Percentiles rank a stretch among this genome's conserved stretches.
Conservation (phyloP, 2,888 invertebrate genomes). For the Micropterix aruncella region DNA sequence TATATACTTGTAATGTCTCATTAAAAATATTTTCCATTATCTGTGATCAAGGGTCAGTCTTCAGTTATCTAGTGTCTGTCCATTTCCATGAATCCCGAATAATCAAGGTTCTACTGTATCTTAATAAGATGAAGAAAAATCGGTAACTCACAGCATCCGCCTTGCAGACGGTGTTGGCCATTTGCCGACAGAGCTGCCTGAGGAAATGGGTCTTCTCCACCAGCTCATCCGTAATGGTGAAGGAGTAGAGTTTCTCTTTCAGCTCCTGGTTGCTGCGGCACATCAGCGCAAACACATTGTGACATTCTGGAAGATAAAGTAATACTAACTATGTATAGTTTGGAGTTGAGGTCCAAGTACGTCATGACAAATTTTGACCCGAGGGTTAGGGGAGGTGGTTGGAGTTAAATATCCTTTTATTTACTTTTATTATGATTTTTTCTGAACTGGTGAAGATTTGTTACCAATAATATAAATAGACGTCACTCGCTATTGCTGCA, state of each 20-base stretch:
- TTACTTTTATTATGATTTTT: too few relatives aligned
- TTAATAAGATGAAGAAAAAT: background rate
- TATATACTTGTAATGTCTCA: too few relatives aligned
- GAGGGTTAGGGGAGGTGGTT: too few relatives aligned
- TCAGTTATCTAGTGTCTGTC: too few relatives aligned
- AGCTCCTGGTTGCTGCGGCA: constrained; percentile 73
- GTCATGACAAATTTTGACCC: too few relatives aligned
- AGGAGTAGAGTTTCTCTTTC: constrained; percentile 80
- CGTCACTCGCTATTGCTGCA: too few relatives aligned
- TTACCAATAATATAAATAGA: too few relatives aligned
- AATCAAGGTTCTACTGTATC: background rate
- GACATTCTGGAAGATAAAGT: constrained; percentile 54
- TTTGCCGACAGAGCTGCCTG: constrained; percentile 71
- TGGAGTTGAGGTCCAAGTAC: too few relatives aligned
- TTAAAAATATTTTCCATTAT: too few relatives aligned
- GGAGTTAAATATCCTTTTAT: too few relatives aligned
- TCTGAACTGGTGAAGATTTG: too few relatives aligned
- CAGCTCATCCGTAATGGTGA: constrained; percentile 73
- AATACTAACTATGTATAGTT: background rate
- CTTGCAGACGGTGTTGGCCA: constrained; percentile 85
- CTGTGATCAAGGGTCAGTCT: too few relatives aligned
- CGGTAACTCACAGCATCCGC: constrained; percentile 78
- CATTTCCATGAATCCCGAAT: background rate
- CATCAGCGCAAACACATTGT: constrained; percentile 81
- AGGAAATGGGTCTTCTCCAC: constrained; percentile 72